Conservation (phyloP, 2,888 invertebrate species). For the Lysandra coridon region DNA sequence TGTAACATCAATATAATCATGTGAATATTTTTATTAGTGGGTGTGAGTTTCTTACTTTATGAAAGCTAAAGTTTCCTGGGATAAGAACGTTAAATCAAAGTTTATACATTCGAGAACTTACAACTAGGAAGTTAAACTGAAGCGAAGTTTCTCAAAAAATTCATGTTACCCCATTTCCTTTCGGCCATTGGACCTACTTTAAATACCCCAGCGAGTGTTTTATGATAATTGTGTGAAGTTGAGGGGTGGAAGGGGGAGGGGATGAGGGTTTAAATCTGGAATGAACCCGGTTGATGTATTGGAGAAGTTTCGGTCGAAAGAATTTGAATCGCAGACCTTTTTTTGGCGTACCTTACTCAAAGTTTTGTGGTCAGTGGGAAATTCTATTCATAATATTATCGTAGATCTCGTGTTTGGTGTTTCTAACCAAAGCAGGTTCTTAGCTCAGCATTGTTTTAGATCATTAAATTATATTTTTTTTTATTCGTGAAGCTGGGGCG, state of each 20-base stretch:
- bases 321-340: constrained; percentile 17
- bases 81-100: not conserved
- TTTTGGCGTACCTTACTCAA: not conserved
- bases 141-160: not conserved
- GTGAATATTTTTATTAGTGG: too few relatives aligned
- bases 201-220: constrained; percentile 19
- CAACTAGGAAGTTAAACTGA: not conserved
- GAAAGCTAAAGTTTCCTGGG: not conserved
- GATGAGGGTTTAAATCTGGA: not conserved
- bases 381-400: not conserved
- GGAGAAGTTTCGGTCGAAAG: constrained; percentile 6
- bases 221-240: constrained; percentile 29
- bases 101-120: not conserved
- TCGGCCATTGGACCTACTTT: not conserved
- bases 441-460: not conserved
- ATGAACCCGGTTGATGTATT: constrained; percentile 18
- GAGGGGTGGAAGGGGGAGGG: not conserved
- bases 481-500: too few relatives aligned
- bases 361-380: constrained; percentile 10
- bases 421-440: not conserved
- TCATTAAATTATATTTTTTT: too few relatives aligned
- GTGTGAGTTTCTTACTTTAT: too few relatives aligned
- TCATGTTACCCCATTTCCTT: not conserved
- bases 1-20: too few relatives aligned
- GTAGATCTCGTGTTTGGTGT: too few relatives aligned